These are phyloP conservation scores for Coracias cyanogaster DNA, from an alignment of 2,797 vertebrate species.

Conservation along the genomic window DNA sequence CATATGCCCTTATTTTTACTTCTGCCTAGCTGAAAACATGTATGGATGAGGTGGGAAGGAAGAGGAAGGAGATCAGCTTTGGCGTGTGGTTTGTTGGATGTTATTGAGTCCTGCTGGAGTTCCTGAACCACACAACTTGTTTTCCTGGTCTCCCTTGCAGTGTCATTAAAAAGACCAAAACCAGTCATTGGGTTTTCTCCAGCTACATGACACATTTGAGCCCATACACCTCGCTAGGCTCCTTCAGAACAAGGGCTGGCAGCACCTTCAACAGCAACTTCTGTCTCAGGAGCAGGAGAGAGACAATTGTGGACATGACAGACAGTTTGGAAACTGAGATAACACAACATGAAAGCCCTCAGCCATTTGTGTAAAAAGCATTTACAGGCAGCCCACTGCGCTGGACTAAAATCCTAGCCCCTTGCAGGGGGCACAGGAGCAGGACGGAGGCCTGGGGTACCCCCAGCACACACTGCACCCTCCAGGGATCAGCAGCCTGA, in stretches of 20 bases:
- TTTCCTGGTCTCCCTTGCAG: background rate
- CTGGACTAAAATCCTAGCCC: background rate
- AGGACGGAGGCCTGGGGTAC: background rate
- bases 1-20: background rate
- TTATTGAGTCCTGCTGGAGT: background rate
- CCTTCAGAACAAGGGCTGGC: background rate
- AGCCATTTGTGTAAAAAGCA: fast-evolving
- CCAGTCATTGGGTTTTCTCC: background rate
- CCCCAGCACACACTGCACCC: background rate
- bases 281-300: background rate
- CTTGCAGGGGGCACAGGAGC: background rate
- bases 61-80: background rate
- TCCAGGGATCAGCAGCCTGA: background rate
- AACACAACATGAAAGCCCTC: background rate
- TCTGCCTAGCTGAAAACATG: background rate
- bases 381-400: background rate
- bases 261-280: background rate
- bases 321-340: background rate
- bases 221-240: background rate
- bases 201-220: background rate
- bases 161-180: constrained; percentile 44
- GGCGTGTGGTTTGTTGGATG: background rate
- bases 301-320: fast-evolving
- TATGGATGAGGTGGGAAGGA: background rate
- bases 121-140: background rate